Base-by-base conservation (phyloP, 2,797 vertebrate species). In the Phoxinus dragarum region DNA sequence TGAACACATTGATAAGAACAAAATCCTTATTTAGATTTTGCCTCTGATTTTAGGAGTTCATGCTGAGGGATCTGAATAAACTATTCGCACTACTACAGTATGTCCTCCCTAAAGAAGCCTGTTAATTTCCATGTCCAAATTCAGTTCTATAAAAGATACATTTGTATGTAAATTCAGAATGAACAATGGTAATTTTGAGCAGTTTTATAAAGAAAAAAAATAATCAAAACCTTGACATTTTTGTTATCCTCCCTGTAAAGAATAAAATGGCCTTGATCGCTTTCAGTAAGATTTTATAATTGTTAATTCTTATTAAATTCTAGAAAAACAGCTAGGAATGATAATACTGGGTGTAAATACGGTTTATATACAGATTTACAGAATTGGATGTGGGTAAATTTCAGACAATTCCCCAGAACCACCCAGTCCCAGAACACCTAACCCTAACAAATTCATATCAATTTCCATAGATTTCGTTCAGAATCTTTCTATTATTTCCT, bases 1-100 rank as follows among this genome's bases (percentile, higher is more conserved):
- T 21, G 40, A 80, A 44, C 66, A 64, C 1, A 0, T 78, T 64
- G 59, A 80, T 66, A 14, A 66, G 77, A 64, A 80, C 77, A 77
- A 27, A 16, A 16, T 9, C 27, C 12, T 14, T 61, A 5, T 42
- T 78, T 38, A 40, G 27, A 40, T 40, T 42, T 27, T 59, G 36
- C 75, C 12, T 77, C 36, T 59, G 54, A 42, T 61, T 61, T 61
- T 78, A 78, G 56, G n/a, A 78, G 52, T 36, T 76, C 56, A 56
- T 56, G 12, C 6, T 3, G 56, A 61, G 8, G 42, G 14, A 61
- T 61, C 54, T 61, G 23, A 61, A 27, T 19, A 31, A 42, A 42
- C 14, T 42, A 38, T 16, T 76, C 3, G 1, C 10, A 54, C 5
- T 31, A 14, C 3, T 36, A 9, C 47, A 6, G 11, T n/a, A 12